Evolutionary conservation across 2,888 invertebrate species (phyloP), one percentile per base, ranked within the genome.

Genomic region (Panopea generosa): DNA sequence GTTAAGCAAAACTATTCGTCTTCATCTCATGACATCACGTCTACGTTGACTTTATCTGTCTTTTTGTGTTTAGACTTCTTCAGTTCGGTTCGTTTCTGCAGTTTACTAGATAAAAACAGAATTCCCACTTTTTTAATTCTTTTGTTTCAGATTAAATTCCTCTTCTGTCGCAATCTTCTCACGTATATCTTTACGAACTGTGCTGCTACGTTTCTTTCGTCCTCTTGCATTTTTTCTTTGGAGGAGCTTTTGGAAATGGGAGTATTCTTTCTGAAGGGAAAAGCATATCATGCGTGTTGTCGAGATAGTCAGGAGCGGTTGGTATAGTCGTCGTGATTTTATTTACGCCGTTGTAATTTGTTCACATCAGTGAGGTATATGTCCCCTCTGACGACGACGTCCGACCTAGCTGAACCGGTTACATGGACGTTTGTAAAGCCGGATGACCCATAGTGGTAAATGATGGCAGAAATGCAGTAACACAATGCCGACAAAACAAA

Each of bases 131-230:
- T 50, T 55, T 60, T 49, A 18, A 7, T 1, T 53, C 1, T 56
- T 66, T 26, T 49, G 49, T 47, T 60, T 66, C 18, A 7, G 43
- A 33, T 24, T 59, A 52, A 14, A 4, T 59, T 59, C 65, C 22
- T 52, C 26, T 65, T 71, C 60, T 24, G 60, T 60, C 4, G 33
- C 66, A 50, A 57, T 72, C 18, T 72, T 66, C 74, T 74, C 75
- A 2, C 69, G 75, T 16, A 66, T 76, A 40, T 70, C 75, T 1
- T 66, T 76, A 16, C 66, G 75, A 55, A 76, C 55, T 47, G 75
- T 56, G 52, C 65, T 76, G 65, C 43, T 62, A 6, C 63, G 29
- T 49, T 74, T 73, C 52, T 68, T 74, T 43, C 62, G 61, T 26
- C 61, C 70, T 57, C 40, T 70, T 11, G n/a, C n/a, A n/a, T n/a